Percentiles rank a stretch among this genome's conserved stretches.
phyloP scores from a whole-genome alignment of 2,797 vertebrate genomes.

The Falco novaeseelandiae region DNA sequence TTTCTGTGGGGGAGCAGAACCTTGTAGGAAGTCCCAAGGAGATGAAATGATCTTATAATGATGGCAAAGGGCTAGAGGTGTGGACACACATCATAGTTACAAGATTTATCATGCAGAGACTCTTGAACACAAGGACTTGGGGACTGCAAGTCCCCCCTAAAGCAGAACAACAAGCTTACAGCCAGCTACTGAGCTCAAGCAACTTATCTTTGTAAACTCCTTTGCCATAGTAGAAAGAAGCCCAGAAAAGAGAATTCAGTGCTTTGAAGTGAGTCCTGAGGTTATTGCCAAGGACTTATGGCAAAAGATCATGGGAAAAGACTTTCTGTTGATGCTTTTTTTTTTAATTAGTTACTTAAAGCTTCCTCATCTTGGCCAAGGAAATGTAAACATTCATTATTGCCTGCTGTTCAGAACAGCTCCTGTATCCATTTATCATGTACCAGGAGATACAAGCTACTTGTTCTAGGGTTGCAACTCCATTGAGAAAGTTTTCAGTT shows the following conservation, averaged over 20 bases:
- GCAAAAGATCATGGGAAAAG: conserved; percentile 65
- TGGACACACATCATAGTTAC: neutral
- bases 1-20: neutral
- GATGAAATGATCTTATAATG: neutral
- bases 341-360: conserved; percentile 50
- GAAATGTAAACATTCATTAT: conserved; percentile 28
- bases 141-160: neutral
- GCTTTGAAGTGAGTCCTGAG: conserved; percentile 52
- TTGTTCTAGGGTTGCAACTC: neutral
- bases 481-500: neutral
- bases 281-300: conserved; percentile 54
- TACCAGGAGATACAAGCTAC: neutral
- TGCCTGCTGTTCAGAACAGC: conserved; percentile 40
- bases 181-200: neutral
- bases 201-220: conserved; percentile 12
- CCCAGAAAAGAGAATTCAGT: conserved; percentile 23
- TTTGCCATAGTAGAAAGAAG: conserved; percentile 21
- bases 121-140: neutral
- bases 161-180: neutral
- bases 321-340: conserved; percentile 43
- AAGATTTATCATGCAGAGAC: neutral
- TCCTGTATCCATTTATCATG: conserved; percentile 28
- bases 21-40: neutral
- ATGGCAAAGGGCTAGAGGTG: neutral
- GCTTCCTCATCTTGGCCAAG: conserved; percentile 38